Evolutionary conservation across 2,888 invertebrate species (phyloP), one percentile per base, ranked within the genome.

Genomic region (Neelides folsomi): DNA sequence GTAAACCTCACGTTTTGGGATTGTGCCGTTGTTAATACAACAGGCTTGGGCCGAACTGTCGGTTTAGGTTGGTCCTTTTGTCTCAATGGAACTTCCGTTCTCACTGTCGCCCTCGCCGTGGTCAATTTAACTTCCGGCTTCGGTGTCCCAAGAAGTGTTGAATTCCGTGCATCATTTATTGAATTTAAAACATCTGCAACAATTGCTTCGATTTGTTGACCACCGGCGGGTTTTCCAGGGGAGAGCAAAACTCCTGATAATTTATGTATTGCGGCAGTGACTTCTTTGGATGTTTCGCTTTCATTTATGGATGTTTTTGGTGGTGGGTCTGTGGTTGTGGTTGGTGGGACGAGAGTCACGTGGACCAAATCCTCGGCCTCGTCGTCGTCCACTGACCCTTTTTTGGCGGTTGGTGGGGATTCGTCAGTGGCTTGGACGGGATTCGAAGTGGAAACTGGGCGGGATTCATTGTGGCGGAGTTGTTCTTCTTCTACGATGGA

Each of bases 201-300:
- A 36, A 65, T 63, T 39, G 59, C 59, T 44, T 62, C 63, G 13
- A 65, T 57, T 1, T 59, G 64, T 47, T 59, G 50, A 37, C 53
- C 49, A 12, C 52, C 41, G 13, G 53, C 54, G 16, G 51, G 49
- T 38, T 60, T 58, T 8, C 57, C 58, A 18, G 57, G 53, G 9
- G 57, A 58, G 2, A 65, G 49, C 9, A 65, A 52, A 41, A 61
- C 64, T 40, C 63, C 64, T 19, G 64, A 65, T 13, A 65, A 62
- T 40, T 62, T 58, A 27, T 63, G 63, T 56, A 65, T 65, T 3
- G 63, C 64, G 41, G 59, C 60, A n/a, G 62, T 56, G 42, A 61
- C 64, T 56, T 63, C 63, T 19, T 60, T 57, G 38, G 62, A 63
- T 40, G 63, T 60, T 12, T 58, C 62, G 2, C 60, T 60, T 27